Evolutionary conservation across 1,140 invertebrate genomes (phyloP).

Genomic region (Ips typographus): DNA sequence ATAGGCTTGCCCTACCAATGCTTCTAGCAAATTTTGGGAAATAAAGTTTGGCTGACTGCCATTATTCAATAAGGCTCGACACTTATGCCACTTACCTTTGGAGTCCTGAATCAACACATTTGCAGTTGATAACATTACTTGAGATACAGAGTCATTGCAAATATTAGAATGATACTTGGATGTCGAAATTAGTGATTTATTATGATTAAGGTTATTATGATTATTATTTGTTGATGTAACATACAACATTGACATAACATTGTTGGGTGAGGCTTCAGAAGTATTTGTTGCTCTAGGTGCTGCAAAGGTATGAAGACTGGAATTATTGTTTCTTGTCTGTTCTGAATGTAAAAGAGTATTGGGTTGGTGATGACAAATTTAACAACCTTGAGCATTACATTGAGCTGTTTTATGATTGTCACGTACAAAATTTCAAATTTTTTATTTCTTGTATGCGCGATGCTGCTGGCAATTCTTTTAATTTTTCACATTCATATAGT

Average conservation of each 20-base stretch:
- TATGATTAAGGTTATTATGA: too few species aligned
- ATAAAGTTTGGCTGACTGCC: neutral
- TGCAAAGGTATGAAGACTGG: too few species aligned
- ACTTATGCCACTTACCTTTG: conserved; percentile 3
- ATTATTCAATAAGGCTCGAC: neutral
- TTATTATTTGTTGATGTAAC: too few species aligned
- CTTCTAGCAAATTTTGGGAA: neutral
- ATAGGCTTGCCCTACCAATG: too few species aligned
- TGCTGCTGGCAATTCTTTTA: neutral
- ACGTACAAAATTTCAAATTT: conserved; percentile 11
- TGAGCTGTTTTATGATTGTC: neutral
- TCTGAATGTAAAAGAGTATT: conserved; percentile 10
- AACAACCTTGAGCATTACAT: conserved; percentile 1
- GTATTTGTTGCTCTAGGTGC: too few species aligned
- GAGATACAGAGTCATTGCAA: too few species aligned
- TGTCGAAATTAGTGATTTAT: too few species aligned
- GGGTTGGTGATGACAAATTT: neutral
- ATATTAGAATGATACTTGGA: too few species aligned
- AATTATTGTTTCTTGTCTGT: too few species aligned
- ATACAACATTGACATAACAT: too few species aligned
- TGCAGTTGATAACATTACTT: conserved; percentile 18
- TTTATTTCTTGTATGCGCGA: neutral
- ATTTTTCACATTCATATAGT: conserved; percentile 7
- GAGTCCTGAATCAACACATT: conserved; percentile 7
- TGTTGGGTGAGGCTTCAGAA: too few species aligned